A percentile compares a stretch with the other conserved stretches of the same genome.
Evolutionary conservation across 2,888 invertebrate species (phyloP).

Genomic region (Orthosia cruda): DNA sequence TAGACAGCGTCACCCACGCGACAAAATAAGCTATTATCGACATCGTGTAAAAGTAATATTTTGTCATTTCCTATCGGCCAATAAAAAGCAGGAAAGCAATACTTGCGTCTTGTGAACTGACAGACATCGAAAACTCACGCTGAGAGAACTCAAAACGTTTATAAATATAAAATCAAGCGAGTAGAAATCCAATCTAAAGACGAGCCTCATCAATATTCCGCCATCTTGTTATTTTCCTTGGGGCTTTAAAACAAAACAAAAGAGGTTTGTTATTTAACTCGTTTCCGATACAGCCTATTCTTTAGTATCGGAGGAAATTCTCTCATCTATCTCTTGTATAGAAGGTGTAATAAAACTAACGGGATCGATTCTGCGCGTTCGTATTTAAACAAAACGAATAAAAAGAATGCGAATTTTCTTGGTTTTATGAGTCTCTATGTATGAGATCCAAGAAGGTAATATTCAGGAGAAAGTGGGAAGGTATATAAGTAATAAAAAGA

Average conservation of each 20-base stretch:
- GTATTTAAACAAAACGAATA: slow-evolving; percentile 62
- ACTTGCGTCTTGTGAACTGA: slow-evolving; percentile 64
- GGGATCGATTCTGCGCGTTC: slow-evolving; percentile 58
- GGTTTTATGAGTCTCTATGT: slow-evolving; percentile 63
- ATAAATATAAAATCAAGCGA: slow-evolving; percentile 78
- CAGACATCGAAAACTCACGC: slow-evolving; percentile 68
- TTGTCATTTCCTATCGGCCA: slow-evolving; percentile 69
- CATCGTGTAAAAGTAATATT: slow-evolving; percentile 66
- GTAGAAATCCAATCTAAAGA: slow-evolving; percentile 77
- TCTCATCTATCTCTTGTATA: slow-evolving; percentile 78
- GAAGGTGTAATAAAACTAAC: slow-evolving; percentile 71
- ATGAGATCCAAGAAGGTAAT: slow-evolving; percentile 57
- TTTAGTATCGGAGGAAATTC: slow-evolving; percentile 89
- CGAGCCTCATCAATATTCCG: slow-evolving; percentile 87
- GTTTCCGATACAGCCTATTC: slow-evolving; percentile 90
- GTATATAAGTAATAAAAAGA: slow-evolving; percentile 52
- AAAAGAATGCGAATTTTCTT: slow-evolving; percentile 60
- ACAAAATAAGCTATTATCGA: slow-evolving; percentile 66
- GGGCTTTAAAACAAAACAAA: slow-evolving; percentile 86
- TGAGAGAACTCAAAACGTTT: slow-evolving; percentile 74
- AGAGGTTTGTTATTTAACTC: slow-evolving; percentile 90
- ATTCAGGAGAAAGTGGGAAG: slow-evolving; percentile 50
- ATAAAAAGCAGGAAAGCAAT: slow-evolving; percentile 65
- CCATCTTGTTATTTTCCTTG: slow-evolving; percentile 85
- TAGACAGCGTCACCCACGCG: slow-evolving; percentile 63